These are phyloP conservation scores for Apeltes quadracus DNA, from an alignment of 2,113 vertebrate species.

Conservation along the genomic window DNA sequence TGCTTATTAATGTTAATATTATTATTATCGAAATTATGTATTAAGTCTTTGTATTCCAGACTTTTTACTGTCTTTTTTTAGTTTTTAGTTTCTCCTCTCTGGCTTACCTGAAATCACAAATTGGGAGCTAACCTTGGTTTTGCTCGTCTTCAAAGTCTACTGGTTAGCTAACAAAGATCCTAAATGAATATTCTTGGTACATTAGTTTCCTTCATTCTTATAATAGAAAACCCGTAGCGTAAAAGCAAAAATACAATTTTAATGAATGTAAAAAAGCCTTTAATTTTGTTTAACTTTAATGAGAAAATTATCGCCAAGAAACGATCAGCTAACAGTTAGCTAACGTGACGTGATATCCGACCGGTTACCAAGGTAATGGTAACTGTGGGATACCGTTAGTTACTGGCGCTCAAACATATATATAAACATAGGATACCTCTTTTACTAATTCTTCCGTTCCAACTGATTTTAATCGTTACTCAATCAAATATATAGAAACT, in stretches of 20 bases:
- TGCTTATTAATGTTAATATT: background rate
- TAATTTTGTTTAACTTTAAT: too few relatives aligned
- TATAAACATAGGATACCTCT: background rate
- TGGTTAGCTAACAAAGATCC: background rate
- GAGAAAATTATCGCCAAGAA: background rate
- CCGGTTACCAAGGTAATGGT: too few relatives aligned
- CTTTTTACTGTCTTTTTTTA: too few relatives aligned
- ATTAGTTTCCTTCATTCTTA: too few relatives aligned
- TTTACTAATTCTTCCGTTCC: background rate
- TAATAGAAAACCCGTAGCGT: background rate
- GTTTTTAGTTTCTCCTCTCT: too few relatives aligned
- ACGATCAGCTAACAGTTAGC: too few relatives aligned
- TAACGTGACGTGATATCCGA: too few relatives aligned
- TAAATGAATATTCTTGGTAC: background rate
- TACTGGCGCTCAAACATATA: background rate
- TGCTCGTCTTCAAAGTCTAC: background rate
- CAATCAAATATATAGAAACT: background rate
- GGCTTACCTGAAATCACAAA: background rate
- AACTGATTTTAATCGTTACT: background rate
- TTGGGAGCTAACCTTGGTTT: too few relatives aligned
- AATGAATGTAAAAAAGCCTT: background rate
- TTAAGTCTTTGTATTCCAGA: background rate
- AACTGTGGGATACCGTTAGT: too few relatives aligned
- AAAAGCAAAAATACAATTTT: background rate
- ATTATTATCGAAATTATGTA: rapidly evolving